Evolutionary conservation across 2,113 vertebrate genomes (phyloP), one percentile per base, ranked within the genome.

Genomic region (Rhea americana): DNA sequence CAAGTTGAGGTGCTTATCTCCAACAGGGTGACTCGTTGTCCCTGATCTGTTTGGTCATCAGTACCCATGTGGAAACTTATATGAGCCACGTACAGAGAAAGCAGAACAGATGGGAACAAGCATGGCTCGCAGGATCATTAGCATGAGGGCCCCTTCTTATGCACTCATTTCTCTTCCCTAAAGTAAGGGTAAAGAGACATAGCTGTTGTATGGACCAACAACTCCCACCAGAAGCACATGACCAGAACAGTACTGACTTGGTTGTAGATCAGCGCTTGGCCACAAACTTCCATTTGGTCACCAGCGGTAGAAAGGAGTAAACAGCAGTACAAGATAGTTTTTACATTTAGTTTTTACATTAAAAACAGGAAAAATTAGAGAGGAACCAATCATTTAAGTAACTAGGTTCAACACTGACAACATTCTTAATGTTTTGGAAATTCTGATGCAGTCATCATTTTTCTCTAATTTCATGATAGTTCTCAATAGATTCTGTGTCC

Each of bases 281-380:
- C 17, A 18, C 45, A 47, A 47, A 47, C 45, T 18, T 47, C 45
- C 45, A 47, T 47, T 47, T 47, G 45, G 45, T 47, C 45, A 47
- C 17, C 45, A 18, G 45, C 18, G 45, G 17, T 47, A 16, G 45
- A 47, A 47, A 11, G 9, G 18, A 14, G 7, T 26, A 70, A 58
- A 50, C 32, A 56, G 16, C 19, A 39, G 43, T 18, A 24, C 21
- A 47, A 68, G 63, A 63, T n/a, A 41, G 63, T 45, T 45, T 45
- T 45, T 8, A 12, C 1, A 4, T 45, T 6, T n/a, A 41, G 55
- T 45, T 45, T 45, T 45, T 8, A 12, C 1, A 4, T 45, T 6
- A 18, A 48, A 20, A 74, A 30, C 55, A 65, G 84, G 58, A 26
- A 22, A 39, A 7, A 17, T 17, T 11, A 39, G 37, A 63, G 24